phyloP scores from a whole-genome alignment of 2,797 vertebrate species.

The Sebastes hubbsi region DNA sequence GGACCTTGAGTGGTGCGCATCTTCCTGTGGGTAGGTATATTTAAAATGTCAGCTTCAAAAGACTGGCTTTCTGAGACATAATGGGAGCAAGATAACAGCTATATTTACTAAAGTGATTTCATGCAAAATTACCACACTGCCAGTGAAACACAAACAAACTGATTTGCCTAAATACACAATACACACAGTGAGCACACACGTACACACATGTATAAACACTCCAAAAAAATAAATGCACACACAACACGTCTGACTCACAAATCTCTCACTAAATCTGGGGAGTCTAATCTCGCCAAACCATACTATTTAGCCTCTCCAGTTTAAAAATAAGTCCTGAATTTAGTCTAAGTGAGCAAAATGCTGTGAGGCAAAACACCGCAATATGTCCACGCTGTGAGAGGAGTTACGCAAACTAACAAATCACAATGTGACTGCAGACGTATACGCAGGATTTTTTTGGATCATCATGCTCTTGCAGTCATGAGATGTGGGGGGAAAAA shows the following conservation, averaged over 20 bases:
- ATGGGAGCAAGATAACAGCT: constrained; percentile 74
- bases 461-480: background rate
- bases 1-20: constrained; percentile 63
- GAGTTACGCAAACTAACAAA: background rate
- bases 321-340: constrained; percentile 27
- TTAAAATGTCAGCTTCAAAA: constrained; percentile 71
- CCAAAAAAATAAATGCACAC: constrained; percentile 9
- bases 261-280: constrained; percentile 18
- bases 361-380: background rate
- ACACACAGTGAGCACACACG: constrained; percentile 14
- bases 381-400: background rate
- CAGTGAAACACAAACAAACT: constrained; percentile 60
- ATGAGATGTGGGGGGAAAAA: background rate
- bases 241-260: constrained; percentile 18
- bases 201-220: background rate
- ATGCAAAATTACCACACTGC: constrained; percentile 66
- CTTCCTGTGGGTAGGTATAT: constrained; percentile 58
- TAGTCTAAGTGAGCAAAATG: background rate
- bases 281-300: constrained; percentile 16
- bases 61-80: constrained; percentile 66
- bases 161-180: constrained; percentile 61
- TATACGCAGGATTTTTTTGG: background rate
- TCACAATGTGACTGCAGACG: background rate
- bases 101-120: constrained; percentile 77
- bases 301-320: constrained; percentile 14